phyloP scores from a whole-genome alignment of 2,888 invertebrate species.

The Lasiommata megera region DNA sequence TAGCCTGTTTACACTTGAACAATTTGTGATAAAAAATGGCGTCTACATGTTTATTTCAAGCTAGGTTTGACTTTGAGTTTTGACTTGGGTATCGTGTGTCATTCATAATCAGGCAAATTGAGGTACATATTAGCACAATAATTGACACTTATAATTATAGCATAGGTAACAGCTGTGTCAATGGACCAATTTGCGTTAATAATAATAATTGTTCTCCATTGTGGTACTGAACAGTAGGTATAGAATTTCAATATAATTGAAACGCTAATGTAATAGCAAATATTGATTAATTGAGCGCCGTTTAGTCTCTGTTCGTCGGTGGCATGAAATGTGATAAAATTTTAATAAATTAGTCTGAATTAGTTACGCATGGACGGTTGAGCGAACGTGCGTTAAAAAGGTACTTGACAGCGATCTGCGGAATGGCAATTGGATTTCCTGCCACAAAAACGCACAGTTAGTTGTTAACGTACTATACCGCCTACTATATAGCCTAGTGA shows the following conservation, averaged over 20 bases:
- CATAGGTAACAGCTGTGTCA: not conserved
- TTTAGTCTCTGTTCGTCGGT: not conserved
- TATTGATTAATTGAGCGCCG: not conserved
- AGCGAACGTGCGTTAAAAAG: not conserved
- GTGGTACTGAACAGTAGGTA: not conserved
- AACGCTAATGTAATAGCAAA: slow-evolving; percentile 4
- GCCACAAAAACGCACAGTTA: too few relatives aligned
- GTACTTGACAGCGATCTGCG: too few relatives aligned
- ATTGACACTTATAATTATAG: too few relatives aligned
- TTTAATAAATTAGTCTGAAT: not conserved
- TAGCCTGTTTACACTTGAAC: too few relatives aligned
- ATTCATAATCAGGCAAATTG: too few relatives aligned
- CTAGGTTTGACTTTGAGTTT: too few relatives aligned
- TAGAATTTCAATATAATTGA: slow-evolving; percentile 10
- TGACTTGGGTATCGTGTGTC: too few relatives aligned
- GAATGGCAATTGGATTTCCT: too few relatives aligned
- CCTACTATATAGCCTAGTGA: too few relatives aligned
- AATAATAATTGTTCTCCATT: not conserved
- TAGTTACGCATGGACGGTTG: not conserved
- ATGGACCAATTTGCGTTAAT: not conserved
- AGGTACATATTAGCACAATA: not conserved
- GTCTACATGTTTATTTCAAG: too few relatives aligned
- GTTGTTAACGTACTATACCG: too few relatives aligned
- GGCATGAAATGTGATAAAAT: not conserved
- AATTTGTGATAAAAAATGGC: too few relatives aligned